phyloP scores from a whole-genome alignment of 1,140 invertebrate genomes.

The Orussus abietinus region DNA sequence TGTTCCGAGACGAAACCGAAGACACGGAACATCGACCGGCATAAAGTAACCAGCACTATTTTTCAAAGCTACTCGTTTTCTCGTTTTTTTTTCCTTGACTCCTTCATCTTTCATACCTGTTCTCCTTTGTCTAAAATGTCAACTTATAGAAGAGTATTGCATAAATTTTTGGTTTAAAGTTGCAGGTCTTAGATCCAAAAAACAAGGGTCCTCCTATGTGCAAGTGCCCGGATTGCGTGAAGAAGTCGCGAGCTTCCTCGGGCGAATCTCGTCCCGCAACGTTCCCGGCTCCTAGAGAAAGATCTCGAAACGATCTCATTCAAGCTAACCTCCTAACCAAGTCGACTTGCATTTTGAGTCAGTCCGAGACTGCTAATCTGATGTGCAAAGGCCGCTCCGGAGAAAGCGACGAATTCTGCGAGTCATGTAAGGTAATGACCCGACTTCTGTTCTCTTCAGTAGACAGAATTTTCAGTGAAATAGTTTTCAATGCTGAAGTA shows the following conservation, averaged over 20 bases:
- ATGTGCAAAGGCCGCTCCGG: no score
- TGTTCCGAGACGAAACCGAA: constrained; percentile 35
- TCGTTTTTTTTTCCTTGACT: neutral
- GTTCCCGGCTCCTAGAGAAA: no score
- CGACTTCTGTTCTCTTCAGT: no score
- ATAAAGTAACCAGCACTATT: constrained; percentile 35
- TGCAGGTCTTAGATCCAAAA: constrained; percentile 48
- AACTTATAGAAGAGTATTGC: no score
- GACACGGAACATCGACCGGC: constrained; percentile 37
- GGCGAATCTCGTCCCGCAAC: no score
- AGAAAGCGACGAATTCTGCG: constrained; percentile 20
- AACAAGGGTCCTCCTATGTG: constrained; percentile 43
- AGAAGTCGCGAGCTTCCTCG: no score
- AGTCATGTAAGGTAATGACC: constrained; percentile 28
- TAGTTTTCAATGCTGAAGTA: constrained; percentile 1
- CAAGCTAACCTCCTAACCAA: no score
- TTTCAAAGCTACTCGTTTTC: constrained; percentile 2
- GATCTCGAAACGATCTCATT: no score
- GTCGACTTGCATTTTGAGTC: no score
- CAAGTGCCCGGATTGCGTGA: constrained; percentile 45
- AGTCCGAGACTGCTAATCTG: no score
- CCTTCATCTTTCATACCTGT: neutral
- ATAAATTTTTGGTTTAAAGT: constrained; percentile 30
- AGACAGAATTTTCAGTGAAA: no score
- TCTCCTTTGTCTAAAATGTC: no score